Percentiles rank a stretch among this genome's conserved stretches.
These are phyloP conservation scores for Apteryx mantelli DNA, from an alignment of 2,113 vertebrate genomes.

Conservation along the genomic window DNA sequence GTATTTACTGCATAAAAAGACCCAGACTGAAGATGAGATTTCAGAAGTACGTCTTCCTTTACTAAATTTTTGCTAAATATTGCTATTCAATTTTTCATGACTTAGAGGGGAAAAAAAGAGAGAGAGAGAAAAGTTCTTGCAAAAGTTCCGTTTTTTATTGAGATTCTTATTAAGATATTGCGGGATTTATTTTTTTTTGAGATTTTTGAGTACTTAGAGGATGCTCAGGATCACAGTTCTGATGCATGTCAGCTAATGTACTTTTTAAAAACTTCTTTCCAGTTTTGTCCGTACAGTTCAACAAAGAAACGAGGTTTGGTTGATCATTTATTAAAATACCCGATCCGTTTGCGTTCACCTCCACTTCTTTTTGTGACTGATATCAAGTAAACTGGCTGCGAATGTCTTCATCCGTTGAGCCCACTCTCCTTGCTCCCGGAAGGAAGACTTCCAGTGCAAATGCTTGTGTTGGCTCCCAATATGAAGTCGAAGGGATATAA, in stretches of 20 bases:
- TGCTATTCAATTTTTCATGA: neutral
- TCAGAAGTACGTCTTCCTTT: neutral
- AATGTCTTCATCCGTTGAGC: neutral
- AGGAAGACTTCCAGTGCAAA: neutral
- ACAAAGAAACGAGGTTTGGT: neutral
- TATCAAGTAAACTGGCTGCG: no score
- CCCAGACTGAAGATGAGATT: neutral
- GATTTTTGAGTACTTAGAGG: neutral
- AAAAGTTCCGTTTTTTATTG: neutral
- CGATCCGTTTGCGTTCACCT: neutral
- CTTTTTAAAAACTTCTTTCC: neutral
- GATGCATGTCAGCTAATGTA: neutral
- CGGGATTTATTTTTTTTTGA: neutral
- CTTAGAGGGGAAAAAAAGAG: neutral
- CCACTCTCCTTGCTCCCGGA: no score
- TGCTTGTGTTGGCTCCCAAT: neutral
- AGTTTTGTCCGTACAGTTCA: neutral
- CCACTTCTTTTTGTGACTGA: neutral
- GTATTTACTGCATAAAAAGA: neutral
- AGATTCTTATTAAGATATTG: neutral
- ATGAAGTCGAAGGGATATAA: no score
- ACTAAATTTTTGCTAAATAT: neutral
- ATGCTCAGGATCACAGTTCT: neutral
- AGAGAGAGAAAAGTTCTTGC: neutral
- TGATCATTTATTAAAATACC: neutral